A percentile compares a stretch with the other conserved stretches of the same genome.
phyloP scores from a whole-genome alignment of 2,888 invertebrate species.

The Amorpha juglandis region DNA sequence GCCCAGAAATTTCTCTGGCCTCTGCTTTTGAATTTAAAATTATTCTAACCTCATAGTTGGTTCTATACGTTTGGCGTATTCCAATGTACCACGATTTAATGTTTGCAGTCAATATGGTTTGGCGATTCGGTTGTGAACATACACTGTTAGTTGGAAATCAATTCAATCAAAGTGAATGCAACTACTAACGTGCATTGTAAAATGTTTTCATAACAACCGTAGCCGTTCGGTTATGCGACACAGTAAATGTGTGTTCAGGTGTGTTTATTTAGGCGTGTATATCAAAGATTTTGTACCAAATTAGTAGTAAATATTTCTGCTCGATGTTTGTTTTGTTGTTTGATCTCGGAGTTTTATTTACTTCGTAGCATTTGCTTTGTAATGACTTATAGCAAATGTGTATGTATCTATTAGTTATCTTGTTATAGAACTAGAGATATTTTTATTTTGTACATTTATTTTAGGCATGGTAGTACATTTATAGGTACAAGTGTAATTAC shows the following conservation, averaged over 20 bases:
- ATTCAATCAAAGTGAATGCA: not conserved
- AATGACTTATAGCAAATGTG: not conserved
- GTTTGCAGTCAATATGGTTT: not conserved
- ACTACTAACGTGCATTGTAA: slow-evolving; percentile 13
- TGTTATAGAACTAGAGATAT: too few relatives aligned
- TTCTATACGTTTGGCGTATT: not conserved
- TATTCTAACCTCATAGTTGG: not conserved
- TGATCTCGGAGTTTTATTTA: not conserved
- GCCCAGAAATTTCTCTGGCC: too few relatives aligned
- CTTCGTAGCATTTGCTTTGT: not conserved
- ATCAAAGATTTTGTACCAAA: slow-evolving; percentile 15
- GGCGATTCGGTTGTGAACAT: not conserved
- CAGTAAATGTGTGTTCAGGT: slow-evolving; percentile 15
- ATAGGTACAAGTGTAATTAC: too few relatives aligned
- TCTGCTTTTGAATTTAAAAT: not conserved
- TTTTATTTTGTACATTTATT: too few relatives aligned
- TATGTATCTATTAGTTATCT: too few relatives aligned
- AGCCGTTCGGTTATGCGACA: not conserved
- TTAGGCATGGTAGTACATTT: too few relatives aligned
- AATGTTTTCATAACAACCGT: slow-evolving; percentile 2
- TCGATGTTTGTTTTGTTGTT: not conserved
- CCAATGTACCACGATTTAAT: not conserved
- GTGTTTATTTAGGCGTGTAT: slow-evolving; percentile 22
- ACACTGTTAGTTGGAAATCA: not conserved
- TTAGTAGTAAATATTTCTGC: slow-evolving; percentile 1